A percentile compares a stretch with the other conserved stretches of the same genome.
Conservation (phyloP, 2,888 invertebrate species). For the Malthinus seriepunctatus region DNA sequence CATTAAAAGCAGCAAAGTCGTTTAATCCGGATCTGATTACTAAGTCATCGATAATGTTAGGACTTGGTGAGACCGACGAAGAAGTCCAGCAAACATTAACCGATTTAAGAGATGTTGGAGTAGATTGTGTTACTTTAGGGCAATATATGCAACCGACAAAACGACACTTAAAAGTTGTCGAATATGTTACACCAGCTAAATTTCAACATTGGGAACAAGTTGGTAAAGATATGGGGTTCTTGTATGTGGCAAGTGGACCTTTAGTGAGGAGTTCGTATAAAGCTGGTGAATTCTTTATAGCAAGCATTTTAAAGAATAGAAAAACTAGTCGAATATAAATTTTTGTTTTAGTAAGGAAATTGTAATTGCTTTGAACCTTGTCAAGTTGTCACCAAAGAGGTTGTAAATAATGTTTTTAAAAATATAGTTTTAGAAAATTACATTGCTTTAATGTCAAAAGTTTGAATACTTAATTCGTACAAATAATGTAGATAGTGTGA, state of each 20-base stretch:
- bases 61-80: slow-evolving; percentile 87
- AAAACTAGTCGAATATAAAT: slow-evolving; percentile 50
- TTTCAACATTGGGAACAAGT: slow-evolving; percentile 84
- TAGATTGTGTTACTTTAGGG: slow-evolving; percentile 95
- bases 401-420: too few species aligned
- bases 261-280: slow-evolving; percentile 95
- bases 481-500: too few species aligned
- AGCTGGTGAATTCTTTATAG: slow-evolving; percentile 94
- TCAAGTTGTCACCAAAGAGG: too few species aligned
- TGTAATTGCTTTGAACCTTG: too few species aligned
- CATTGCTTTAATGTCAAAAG: too few species aligned
- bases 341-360: neutral
- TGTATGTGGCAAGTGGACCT: slow-evolving; percentile 97
- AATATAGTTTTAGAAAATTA: too few species aligned
- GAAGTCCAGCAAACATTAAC: slow-evolving; percentile 85
- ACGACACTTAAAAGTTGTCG: slow-evolving; percentile 88
- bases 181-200: slow-evolving; percentile 96
- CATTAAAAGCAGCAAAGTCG: slow-evolving; percentile 80
- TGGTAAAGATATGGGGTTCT: slow-evolving; percentile 86
- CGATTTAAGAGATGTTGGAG: slow-evolving; percentile 79
- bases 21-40: slow-evolving; percentile 84
- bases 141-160: slow-evolving; percentile 99
- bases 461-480: too few species aligned
- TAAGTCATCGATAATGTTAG: slow-evolving; percentile 98
- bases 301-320: slow-evolving; percentile 73